Evolutionary conservation across 2,888 invertebrate species (phyloP), one percentile per base, ranked within the genome.

Genomic region (Conus canariensis): DNA sequence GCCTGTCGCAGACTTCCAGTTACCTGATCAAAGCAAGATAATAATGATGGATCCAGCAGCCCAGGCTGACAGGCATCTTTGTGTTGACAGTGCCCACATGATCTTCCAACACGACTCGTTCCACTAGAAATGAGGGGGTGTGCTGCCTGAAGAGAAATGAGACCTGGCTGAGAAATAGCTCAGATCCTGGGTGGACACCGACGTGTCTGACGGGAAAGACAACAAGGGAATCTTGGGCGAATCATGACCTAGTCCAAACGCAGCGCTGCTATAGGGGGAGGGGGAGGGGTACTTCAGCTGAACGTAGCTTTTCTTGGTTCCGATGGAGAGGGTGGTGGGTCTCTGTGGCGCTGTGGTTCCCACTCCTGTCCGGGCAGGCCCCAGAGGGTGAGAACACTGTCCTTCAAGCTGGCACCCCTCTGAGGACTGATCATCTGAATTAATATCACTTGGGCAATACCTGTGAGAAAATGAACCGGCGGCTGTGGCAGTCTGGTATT

Each of bases 161-260:
- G 95, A 95, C 90, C 95, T 92, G 10, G 98, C 98, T 10, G 98
- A 98, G 93, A 98, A 97, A 96, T 98, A 98, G 83, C 98, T 98
- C 95, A 98, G 98, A 94, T 98, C 98, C 98, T 98, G 25, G 19
- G 70, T 80, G 58, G 45, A 22, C 12, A 56, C 25, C 12, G 77
- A 45, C 97, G 97, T 0, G 96, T 91, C 92, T 85, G 88, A 91
- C 67, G 90, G 90, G 16, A 88, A 92, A 9, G 93, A 92, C 60
- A 92, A 91, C 9, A 92, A 92, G 10, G 93, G 92, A 14, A 93
- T 91, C 30, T 91, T 92, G 92, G 92, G 92, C 3, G 92, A 83
- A 10, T 92, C 92, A 16, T 93, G 92, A 58, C 16, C 91, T 92
- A 92, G 92, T 91, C 56, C 70, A 85, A 83, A 90, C 82, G 67